Evolutionary conservation across 2,888 invertebrate species (phyloP).

Genomic region (Carpatolechia fugitivella): DNA sequence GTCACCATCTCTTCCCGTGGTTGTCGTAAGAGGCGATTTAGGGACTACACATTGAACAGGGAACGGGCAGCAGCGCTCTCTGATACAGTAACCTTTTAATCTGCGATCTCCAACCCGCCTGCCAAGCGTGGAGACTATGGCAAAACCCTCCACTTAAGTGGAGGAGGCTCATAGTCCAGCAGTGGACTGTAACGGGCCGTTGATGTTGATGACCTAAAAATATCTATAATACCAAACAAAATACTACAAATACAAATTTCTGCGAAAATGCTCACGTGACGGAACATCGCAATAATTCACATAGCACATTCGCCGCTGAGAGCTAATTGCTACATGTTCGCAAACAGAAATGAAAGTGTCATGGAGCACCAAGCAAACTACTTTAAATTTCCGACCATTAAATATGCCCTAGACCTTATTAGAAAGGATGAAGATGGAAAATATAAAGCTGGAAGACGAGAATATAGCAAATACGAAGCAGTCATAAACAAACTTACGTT

Average conservation of each 20-base stretch:
- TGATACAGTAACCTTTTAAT: no score
- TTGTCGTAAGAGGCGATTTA: no score
- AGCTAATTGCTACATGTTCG: constrained; percentile 63
- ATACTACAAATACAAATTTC: neutral
- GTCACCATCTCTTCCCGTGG: no score
- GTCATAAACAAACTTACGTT: neutral
- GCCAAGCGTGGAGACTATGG: no score
- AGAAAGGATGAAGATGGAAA: constrained; percentile 22
- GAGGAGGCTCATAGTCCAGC: no score
- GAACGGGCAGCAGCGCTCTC: no score
- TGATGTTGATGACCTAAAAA: neutral
- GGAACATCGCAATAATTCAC: constrained; percentile 28
- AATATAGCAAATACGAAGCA: neutral
- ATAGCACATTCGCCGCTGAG: constrained; percentile 39
- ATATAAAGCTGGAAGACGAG: neutral
- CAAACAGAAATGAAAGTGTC: constrained; percentile 54
- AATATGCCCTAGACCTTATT: neutral
- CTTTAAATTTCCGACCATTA: neutral
- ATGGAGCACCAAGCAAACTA: constrained; percentile 23
- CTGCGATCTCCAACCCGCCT: no score
- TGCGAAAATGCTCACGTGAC: neutral
- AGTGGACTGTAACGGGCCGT: no score
- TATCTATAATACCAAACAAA: neutral
- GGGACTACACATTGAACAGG: no score
- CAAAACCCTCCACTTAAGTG: no score